phyloP scores from a whole-genome alignment of 2,797 vertebrate species.

The Leucoraja ocellata region DNA sequence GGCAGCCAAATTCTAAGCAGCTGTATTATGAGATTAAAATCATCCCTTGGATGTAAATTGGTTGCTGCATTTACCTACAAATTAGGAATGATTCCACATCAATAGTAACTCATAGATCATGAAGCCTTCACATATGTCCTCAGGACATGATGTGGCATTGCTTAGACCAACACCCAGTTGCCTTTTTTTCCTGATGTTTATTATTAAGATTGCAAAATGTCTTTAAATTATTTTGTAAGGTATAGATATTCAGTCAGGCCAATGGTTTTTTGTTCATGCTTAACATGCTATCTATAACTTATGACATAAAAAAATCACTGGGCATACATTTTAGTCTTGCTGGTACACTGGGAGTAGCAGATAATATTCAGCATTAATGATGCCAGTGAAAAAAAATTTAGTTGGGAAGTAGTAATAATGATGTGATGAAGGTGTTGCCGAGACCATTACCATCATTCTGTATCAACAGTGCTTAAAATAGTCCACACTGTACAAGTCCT shows the following conservation, averaged over 20 bases:
- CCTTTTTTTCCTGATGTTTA: not conserved
- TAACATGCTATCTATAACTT: too few relatives aligned
- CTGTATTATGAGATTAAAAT: not conserved
- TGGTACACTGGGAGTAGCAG: not conserved
- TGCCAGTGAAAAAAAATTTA: not conserved
- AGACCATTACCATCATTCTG: not conserved
- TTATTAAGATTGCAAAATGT: not conserved
- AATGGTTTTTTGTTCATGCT: too few relatives aligned
- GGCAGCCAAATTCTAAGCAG: not conserved
- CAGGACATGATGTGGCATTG: not conserved
- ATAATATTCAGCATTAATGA: not conserved
- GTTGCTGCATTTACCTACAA: not conserved
- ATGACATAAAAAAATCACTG: not conserved
- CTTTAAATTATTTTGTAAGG: too few relatives aligned
- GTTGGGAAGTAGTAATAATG: not conserved
- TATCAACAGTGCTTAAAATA: not conserved
- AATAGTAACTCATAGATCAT: not conserved
- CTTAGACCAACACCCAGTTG: not conserved
- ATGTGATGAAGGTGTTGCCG: not conserved
- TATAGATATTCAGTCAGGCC: too few relatives aligned
- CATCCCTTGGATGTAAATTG: not conserved
- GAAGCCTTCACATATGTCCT: not conserved
- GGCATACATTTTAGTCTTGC: not conserved
- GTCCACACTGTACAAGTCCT: not conserved
- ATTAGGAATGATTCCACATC: not conserved